Evolutionary conservation across 2,888 invertebrate species (phyloP).

Genomic region (Polyommatus iphigenia): DNA sequence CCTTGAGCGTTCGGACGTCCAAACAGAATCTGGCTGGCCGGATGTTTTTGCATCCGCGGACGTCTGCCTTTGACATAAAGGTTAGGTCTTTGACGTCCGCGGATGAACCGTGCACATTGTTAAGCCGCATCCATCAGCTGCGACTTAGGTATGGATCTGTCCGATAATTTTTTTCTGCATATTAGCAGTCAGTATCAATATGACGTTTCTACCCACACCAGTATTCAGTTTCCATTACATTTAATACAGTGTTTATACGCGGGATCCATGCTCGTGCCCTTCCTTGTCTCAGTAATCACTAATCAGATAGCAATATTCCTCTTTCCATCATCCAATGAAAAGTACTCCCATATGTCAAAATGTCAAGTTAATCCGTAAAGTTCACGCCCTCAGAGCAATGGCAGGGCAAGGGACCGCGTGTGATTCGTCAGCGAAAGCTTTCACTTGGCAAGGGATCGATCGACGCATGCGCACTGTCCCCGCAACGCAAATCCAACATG

Average conservation of each 20-base stretch:
- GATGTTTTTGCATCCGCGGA: too few relatives aligned
- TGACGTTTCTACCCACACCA: background rate
- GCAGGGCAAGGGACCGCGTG: constrained; percentile 51
- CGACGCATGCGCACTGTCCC: constrained; percentile 52
- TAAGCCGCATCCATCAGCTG: too few relatives aligned
- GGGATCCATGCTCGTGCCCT: background rate
- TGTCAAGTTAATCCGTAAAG: constrained; percentile 31
- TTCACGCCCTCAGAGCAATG: constrained; percentile 66
- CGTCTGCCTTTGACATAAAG: too few relatives aligned
- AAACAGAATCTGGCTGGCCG: too few relatives aligned
- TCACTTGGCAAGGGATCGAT: constrained; percentile 45
- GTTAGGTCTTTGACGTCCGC: too few relatives aligned
- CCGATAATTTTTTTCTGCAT: too few relatives aligned
- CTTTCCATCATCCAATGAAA: background rate
- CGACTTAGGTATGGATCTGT: too few relatives aligned
- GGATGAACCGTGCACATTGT: too few relatives aligned
- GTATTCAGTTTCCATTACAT: background rate
- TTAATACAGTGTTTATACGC: background rate
- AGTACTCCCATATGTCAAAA: background rate
- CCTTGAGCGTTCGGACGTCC: too few relatives aligned
- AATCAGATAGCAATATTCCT: background rate
- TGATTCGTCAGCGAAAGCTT: constrained; percentile 62
- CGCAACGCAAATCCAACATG: constrained; percentile 53
- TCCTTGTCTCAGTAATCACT: background rate
- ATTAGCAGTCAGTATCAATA: too few relatives aligned